Base-by-base conservation (phyloP, 2,113 vertebrate species). In the Cettia cetti region DNA sequence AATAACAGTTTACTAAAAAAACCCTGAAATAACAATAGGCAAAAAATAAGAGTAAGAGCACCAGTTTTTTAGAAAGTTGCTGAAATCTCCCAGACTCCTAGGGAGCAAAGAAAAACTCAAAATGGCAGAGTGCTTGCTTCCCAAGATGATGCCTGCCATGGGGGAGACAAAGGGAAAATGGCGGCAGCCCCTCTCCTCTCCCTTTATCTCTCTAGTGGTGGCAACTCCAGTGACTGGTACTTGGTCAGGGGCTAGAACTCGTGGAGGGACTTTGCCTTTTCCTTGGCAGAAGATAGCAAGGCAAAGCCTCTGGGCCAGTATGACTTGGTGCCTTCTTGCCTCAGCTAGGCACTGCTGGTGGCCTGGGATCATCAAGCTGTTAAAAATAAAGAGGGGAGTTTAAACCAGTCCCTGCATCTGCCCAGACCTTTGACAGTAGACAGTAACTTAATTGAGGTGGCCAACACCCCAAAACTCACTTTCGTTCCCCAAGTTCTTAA, bases 291-390 rank as follows among this genome's bases (percentile, higher is more conserved):
- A 40, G 42, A 15, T 15, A 47, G n/a, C 50, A 15, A n/a, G 30
- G 13, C 50, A 24, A 3, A 40, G 60, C 50, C 19, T 37, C 17
- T 37, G 33, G 33, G 47, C 68, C 45, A 47, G 22, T 61, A 39
- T 26, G 47, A 31, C 17, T 65, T 0, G 0, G 27, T n/a, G 30
- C 50, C 23, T 39, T 23, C 18, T 45, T 22, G 12, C n/a, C 40
- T 39, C 0, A 2, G 59, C 18, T 0, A 0, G 56, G 33, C 8
- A 8, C 57, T 53, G 39, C 27, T 47, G 49, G 18, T 7, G 11
- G 18, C 11, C 60, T 56, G 42, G 18, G 23, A 8, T 56, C 30
- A 24, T 44, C 11, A 5, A 1, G 2, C n/a, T 50, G 13, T 27
- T 27, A 37, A 7, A 11, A 19, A 15, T 37, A 28, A 42, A 56